These are phyloP conservation scores for Ptychobarbus kaznakovi DNA, from an alignment of 2,797 vertebrate species.

Conservation along the genomic window DNA sequence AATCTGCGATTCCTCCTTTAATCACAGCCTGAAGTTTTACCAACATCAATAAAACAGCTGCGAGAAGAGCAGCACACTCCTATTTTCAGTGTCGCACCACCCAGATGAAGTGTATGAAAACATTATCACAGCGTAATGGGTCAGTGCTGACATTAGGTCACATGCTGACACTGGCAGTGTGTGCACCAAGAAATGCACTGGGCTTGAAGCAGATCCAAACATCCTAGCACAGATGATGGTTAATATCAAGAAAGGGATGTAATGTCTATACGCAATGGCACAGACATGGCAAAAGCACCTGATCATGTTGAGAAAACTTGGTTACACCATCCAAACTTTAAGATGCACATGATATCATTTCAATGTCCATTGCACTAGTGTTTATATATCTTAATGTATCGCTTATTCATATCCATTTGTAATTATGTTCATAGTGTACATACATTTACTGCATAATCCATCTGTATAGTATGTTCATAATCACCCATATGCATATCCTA, in stretches of 20 bases:
- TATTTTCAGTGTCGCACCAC: slow-evolving; percentile 21
- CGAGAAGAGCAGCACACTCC: slow-evolving; percentile 2
- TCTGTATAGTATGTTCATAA: too few species aligned
- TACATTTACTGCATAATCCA: too few species aligned
- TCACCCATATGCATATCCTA: too few species aligned
- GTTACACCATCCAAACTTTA: slow-evolving; percentile 12
- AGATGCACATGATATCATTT: background rate
- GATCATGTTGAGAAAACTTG: slow-evolving; percentile 9
- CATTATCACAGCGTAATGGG: slow-evolving; percentile 45
- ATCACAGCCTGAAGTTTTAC: slow-evolving; percentile 50
- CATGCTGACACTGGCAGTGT: slow-evolving; percentile 24
- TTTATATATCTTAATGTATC: too few species aligned
- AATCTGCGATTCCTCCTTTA: slow-evolving; percentile 48
- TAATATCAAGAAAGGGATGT: slow-evolving; percentile 24
- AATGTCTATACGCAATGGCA: background rate
- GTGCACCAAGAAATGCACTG: slow-evolving; percentile 32
- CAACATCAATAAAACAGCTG: slow-evolving; percentile 51
- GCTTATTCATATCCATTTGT: too few species aligned
- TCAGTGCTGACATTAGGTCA: slow-evolving; percentile 1
- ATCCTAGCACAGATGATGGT: slow-evolving; percentile 18
- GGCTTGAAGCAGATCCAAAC: slow-evolving; percentile 29
- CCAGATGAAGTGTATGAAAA: slow-evolving; percentile 56
- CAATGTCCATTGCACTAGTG: too few species aligned
- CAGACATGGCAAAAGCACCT: slow-evolving; percentile 2
- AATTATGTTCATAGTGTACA: too few species aligned